phyloP scores from a whole-genome alignment of 2,113 vertebrate genomes.

The Crocuta crocuta region DNA sequence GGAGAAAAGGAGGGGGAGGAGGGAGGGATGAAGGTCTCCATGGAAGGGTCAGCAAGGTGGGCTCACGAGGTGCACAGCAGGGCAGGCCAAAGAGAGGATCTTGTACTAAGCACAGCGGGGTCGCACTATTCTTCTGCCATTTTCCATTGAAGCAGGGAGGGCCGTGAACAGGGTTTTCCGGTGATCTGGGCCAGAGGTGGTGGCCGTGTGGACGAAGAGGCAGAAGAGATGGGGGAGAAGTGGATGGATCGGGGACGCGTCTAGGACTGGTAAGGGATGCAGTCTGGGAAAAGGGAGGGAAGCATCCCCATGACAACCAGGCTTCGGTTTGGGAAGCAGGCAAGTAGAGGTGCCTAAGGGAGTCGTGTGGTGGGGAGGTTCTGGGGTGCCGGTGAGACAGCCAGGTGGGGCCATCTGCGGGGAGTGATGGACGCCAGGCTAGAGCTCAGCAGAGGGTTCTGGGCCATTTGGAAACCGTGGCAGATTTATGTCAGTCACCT shows the following conservation, averaged over 20 bases:
- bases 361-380: not conserved
- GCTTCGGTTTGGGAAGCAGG: not conserved
- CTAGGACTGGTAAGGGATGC: not conserved
- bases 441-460: not conserved
- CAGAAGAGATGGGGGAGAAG: too few species aligned
- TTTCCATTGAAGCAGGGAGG: not conserved
- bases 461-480: not conserved
- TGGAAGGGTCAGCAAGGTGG: not conserved
- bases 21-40: fast-evolving
- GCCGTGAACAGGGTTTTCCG: not conserved
- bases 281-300: not conserved
- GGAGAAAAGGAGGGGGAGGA: not conserved
- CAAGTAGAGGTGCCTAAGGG: not conserved
- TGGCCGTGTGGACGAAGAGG: not conserved
- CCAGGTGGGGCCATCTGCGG: not conserved
- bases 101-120: not conserved
- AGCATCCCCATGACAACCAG: not conserved
- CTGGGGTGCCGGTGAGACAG: not conserved
- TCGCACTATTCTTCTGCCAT: not conserved
- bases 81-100: not conserved
- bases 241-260: not conserved
- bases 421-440: not conserved
- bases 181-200: not conserved
- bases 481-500: not conserved
- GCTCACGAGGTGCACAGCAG: too few species aligned